These are phyloP conservation scores for Oceanodroma tethys DNA, from an alignment of 2,113 vertebrate species.

Conservation along the genomic window DNA sequence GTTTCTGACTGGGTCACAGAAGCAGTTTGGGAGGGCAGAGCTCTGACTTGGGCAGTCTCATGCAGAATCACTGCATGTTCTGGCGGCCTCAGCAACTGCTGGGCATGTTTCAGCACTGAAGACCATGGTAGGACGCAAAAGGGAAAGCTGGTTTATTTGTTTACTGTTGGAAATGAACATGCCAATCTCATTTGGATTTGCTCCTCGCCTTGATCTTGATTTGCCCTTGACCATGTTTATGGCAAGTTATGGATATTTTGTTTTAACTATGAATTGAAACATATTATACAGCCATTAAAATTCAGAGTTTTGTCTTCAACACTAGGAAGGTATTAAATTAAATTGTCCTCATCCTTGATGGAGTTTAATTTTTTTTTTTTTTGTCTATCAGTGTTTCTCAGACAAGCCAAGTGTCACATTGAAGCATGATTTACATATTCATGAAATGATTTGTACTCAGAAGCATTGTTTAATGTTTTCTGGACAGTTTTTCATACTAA, in stretches of 20 bases:
- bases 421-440: conserved; percentile 40
- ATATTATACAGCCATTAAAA: not conserved
- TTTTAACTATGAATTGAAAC: not conserved
- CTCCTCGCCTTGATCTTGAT: not conserved
- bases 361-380: not conserved
- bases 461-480: conserved; percentile 8
- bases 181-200: not conserved
- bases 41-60: not conserved
- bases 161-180: not conserved
- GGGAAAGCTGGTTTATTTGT: not conserved
- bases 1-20: not conserved
- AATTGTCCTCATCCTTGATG: not conserved
- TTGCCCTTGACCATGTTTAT: not conserved
- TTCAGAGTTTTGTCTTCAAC: not conserved
- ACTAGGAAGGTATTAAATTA: not conserved
- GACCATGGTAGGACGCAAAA: not conserved
- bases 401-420: conserved; percentile 46
- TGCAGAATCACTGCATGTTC: not conserved
- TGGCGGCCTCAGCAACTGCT: not conserved
- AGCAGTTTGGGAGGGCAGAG: not conserved
- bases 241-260: not conserved
- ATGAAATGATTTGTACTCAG: conserved; percentile 21
- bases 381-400: conserved; percentile 20
- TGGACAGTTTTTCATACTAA: not conserved
- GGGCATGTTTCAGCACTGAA: not conserved